These are phyloP conservation scores for Eupithecia centaureata DNA, from an alignment of 2,888 invertebrate species.

Conservation along the genomic window DNA sequence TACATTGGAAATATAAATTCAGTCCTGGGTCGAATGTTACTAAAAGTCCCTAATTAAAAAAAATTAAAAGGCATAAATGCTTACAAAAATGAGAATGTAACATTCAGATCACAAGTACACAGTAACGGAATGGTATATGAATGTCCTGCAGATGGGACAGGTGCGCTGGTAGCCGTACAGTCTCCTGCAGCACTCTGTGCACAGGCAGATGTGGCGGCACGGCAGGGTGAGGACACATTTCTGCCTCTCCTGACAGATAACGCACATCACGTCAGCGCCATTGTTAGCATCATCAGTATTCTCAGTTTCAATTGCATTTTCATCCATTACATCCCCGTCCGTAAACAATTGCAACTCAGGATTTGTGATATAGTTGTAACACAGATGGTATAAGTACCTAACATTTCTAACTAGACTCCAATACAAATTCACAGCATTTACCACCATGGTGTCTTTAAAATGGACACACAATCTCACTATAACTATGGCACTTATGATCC, in stretches of 20 bases:
- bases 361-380: slow-evolving; percentile 72
- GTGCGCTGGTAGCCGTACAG: slow-evolving; percentile 78
- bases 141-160: slow-evolving; percentile 82
- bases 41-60: not conserved
- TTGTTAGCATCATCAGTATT: slow-evolving; percentile 47
- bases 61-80: slow-evolving; percentile 26
- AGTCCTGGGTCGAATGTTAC: slow-evolving; percentile 15
- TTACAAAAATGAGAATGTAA: slow-evolving; percentile 31
- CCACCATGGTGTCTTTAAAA: slow-evolving; percentile 62
- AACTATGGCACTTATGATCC: slow-evolving; percentile 69
- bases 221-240: slow-evolving; percentile 83
- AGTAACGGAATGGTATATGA: slow-evolving; percentile 82
- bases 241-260: slow-evolving; percentile 82
- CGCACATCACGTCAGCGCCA: slow-evolving; percentile 74
- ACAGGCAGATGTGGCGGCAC: slow-evolving; percentile 83
- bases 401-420: slow-evolving; percentile 69
- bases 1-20: slow-evolving; percentile 16
- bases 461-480: slow-evolving; percentile 67
- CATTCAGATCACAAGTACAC: slow-evolving; percentile 73
- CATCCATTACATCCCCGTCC: slow-evolving; percentile 58
- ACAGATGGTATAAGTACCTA: slow-evolving; percentile 66
- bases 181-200: slow-evolving; percentile 78
- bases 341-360: slow-evolving; percentile 71
- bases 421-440: slow-evolving; percentile 56
- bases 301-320: slow-evolving; percentile 53